phyloP scores from a whole-genome alignment of 2,113 vertebrate species.

The Prolemur simus region DNA sequence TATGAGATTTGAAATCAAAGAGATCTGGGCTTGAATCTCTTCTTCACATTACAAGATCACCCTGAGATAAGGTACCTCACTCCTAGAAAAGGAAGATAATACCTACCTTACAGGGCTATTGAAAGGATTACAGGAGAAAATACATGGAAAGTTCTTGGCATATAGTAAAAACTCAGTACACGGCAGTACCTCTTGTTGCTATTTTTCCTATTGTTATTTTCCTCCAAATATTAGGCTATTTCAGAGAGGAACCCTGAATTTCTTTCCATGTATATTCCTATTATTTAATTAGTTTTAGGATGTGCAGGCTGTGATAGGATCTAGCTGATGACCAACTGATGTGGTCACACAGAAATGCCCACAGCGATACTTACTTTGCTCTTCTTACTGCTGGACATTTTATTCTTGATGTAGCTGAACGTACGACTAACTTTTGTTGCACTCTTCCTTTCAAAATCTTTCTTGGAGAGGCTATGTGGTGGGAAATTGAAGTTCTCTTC shows the following conservation, averaged over 20 bases:
- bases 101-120: neutral
- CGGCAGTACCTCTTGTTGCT: neutral
- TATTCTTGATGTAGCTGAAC: constrained; percentile 99
- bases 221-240: neutral
- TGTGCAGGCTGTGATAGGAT: neutral
- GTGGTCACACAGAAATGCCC: accelerated
- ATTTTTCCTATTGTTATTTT: neutral
- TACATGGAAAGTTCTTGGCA: neutral
- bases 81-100: neutral
- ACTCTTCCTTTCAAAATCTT: constrained; percentile 88
- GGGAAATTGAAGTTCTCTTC: constrained; percentile 88
- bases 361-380: constrained; percentile 87
- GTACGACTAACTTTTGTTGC: constrained; percentile 96
- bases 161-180: neutral
- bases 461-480: constrained; percentile 86
- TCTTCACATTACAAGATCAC: neutral
- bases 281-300: accelerated
- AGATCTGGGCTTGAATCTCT: neutral
- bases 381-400: constrained; percentile 97
- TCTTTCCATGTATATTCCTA: neutral
- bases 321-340: accelerated
- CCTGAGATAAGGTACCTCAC: neutral
- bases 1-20: neutral
- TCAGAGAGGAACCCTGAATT: neutral
- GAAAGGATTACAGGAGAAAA: neutral